Evolutionary conservation across 1,140 invertebrate species (phyloP), one percentile per base, ranked within the genome.

Genomic region (Aphaenogaster rudis): DNA sequence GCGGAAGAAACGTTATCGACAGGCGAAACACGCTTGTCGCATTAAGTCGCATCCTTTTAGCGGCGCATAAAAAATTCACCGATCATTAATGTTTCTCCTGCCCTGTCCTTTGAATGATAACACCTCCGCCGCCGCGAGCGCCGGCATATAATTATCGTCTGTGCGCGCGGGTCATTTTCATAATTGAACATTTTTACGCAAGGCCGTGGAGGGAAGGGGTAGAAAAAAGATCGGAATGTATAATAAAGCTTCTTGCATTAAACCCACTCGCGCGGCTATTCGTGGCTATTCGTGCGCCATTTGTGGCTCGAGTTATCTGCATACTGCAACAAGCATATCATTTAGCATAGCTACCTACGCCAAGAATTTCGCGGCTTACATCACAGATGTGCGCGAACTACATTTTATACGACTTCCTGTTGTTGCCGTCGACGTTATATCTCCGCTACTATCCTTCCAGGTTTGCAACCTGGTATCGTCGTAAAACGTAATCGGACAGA

Each of bases 281-380:
- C 64, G 36, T 3, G 52, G 36, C 33, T 28, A 67, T 80, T 21
- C 80, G 67, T 54, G 52, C 6, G 11, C 5, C 52, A 59, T 76
- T 81, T 50, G 63, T 28, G 72, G 15, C 57, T 33, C 76, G 59
- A 81, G 77, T 88, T 88, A 90, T 86, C 76, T 90, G 69, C 69
- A 66, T 64, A 72, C 28, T 86, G 76, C 82, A 91, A 90, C 72
- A 63, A 86, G 86, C 76, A 50, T 50, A 77, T 66, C 86, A 72
- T 88, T 87, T 85, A 88, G 28, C 28, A 28, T 28, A 28, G 77
- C 89, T 90, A 74, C 89, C 89, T 90, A 91, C 86, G 81, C 64
- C 5, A n/a, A 54, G 71, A 86, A 88, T 91, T 88, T 91, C 71
- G 71, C 69, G 28, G 33, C 54, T 76, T n/a, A 86, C n/a, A 36